Percentiles rank a stretch among this genome's conserved stretches.
Conservation (phyloP, 2,113 vertebrate genomes). For the Oophaga pumilio region DNA sequence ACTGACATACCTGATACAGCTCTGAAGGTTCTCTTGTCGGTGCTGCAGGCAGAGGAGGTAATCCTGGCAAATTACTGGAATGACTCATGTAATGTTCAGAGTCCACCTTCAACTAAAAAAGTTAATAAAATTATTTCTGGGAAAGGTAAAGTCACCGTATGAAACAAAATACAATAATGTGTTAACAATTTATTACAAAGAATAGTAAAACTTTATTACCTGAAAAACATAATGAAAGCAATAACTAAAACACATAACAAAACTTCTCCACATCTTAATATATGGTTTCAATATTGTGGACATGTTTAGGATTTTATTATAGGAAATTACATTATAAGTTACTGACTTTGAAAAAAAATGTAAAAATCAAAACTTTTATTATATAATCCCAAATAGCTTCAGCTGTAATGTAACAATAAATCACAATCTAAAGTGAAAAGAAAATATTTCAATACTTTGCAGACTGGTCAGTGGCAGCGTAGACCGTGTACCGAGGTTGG, state of each 20-base stretch:
- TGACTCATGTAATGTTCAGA: slow-evolving; percentile 72
- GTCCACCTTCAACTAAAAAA: slow-evolving; percentile 65
- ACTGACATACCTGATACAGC: slow-evolving; percentile 72
- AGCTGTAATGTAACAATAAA: neutral
- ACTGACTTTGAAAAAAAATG: neutral
- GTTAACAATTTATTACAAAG: neutral
- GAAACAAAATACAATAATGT: neutral
- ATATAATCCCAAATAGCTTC: neutral
- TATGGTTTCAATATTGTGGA: slow-evolving; percentile 21
- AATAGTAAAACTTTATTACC: neutral
- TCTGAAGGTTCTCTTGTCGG: slow-evolving; percentile 66
- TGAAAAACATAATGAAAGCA: slow-evolving; percentile 5
- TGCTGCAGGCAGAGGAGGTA: slow-evolving; percentile 63
- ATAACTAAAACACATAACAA: neutral
- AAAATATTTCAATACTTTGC: neutral
- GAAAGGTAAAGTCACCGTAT: neutral
- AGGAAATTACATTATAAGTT: neutral
- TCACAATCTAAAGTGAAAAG: neutral
- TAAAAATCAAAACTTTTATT: neutral
- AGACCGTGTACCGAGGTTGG: too few species aligned
- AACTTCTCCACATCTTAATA: neutral
- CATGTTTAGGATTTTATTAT: neutral
- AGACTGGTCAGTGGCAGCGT: neutral
- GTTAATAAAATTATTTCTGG: neutral
- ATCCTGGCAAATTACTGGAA: slow-evolving; percentile 55